Base-by-base conservation (phyloP, 2,797 vertebrate species). In the Oreochromis mossambicus region DNA sequence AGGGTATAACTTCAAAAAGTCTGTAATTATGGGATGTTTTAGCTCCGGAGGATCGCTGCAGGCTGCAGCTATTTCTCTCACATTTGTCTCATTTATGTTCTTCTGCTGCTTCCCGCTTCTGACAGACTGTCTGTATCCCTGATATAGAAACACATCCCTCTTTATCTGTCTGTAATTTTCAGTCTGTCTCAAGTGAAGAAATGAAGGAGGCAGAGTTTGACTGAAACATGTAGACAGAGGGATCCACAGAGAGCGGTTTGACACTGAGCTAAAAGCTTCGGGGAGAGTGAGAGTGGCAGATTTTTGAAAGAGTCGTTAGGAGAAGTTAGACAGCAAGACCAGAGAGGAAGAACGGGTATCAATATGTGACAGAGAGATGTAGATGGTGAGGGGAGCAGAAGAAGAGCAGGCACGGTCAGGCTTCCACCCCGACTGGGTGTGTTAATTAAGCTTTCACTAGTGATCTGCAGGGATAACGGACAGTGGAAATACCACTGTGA, bases 381-480 rank as follows among this genome's bases (percentile, higher is more conserved):
- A 83, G 56, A 75, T 63, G 19, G 79, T 41, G 54, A 87, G 26
- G 34, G 36, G 5, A 85, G 77, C 58, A 48, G 79, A 73, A 81
- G 66, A 54, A 85, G 41, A 68, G 77, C 46, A 41, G 26, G 81
- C 46, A 70, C 80, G 76, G 84, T 82, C 29, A 70, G 51, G 29
- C 82, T 91, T 86, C 90, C 86, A 85, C 86, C 78, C 81, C 32
- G 34, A 88, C 85, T 84, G 87, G 51, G 83, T 80, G 41, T 4
- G n/a, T 91, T 94, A 90, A 93, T 90, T 86, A 88, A 87, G 83
- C 77, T 88, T 90, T 89, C 82, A 80, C 43, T 76, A 50, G 77
- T 82, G 84, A 90, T 81, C 36, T 79, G 21, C 68, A 51, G 41
- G 84, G 81, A 68, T 17, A 51, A 54, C 61, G 78, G 83, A 75